These are phyloP conservation scores for Solea senegalensis DNA, from an alignment of 2,113 vertebrate species.

Conservation along the genomic window DNA sequence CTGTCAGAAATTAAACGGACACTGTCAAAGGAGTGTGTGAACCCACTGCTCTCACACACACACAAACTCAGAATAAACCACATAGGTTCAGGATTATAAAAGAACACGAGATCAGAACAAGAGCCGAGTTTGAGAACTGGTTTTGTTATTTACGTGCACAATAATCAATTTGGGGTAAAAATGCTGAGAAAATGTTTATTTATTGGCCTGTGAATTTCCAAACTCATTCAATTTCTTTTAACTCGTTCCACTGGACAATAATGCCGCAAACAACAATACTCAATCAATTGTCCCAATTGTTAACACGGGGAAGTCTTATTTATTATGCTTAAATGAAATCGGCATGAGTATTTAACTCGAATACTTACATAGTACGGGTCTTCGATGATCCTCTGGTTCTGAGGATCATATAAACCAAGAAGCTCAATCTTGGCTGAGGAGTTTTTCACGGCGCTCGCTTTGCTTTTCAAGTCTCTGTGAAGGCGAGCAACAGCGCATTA, in stretches of 20 bases:
- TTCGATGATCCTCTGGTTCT: conserved; percentile 88
- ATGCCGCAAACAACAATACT: background rate
- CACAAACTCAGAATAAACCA: no score
- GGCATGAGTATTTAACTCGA: background rate
- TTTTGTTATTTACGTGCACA: background rate
- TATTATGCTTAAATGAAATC: background rate
- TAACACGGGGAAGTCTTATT: background rate
- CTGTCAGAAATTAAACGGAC: no score
- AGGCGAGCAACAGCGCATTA: conserved; percentile 49
- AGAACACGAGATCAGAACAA: no score
- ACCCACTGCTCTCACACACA: no score
- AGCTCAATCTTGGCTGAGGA: conserved; percentile 87
- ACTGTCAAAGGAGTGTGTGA: no score
- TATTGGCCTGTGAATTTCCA: background rate
- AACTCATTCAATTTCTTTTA: background rate
- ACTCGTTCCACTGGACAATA: background rate
- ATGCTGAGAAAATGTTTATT: background rate
- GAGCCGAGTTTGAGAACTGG: no score
- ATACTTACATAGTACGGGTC: conserved; percentile 91
- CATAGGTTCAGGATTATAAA: no score
- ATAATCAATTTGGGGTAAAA: background rate
- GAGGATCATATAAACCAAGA: conserved; percentile 88
- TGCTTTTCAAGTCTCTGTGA: conserved; percentile 90
- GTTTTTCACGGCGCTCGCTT: conserved; percentile 84
- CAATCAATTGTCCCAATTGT: background rate